A percentile compares a stretch with the other conserved stretches of the same genome.
These are phyloP conservation scores for Mustela erminea DNA, from an alignment of 2,797 vertebrate species.

Conservation along the genomic window DNA sequence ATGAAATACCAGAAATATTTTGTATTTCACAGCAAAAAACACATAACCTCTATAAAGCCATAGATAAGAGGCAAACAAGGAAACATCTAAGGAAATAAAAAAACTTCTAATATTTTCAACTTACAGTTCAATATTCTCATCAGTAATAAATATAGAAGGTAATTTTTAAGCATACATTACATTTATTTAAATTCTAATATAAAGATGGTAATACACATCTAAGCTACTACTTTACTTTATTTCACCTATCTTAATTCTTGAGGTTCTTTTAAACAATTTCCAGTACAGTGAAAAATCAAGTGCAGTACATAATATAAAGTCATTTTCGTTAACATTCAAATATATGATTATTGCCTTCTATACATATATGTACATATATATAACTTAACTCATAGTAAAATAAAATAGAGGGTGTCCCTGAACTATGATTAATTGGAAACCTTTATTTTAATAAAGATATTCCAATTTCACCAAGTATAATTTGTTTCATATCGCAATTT, in stretches of 20 bases:
- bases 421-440: background rate
- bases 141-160: background rate
- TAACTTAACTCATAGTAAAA: background rate
- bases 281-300: background rate
- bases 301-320: background rate
- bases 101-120: background rate
- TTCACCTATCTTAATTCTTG: conserved; percentile 1
- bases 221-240: background rate
- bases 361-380: background rate
- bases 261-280: conserved; percentile 44
- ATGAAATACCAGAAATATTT: background rate
- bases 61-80: background rate
- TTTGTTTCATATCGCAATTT: background rate
- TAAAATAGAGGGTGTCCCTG: background rate
- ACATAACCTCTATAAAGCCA: background rate
- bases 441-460: conserved; percentile 40
- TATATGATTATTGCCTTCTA: background rate
- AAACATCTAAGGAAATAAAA: background rate
- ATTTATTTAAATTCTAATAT: conserved; percentile 44
- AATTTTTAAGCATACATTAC: conserved; percentile 12
- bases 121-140: background rate
- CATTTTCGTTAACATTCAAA: conserved; percentile 13
- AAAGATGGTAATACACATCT: conserved; percentile 34
- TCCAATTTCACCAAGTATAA: background rate
- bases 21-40: conserved; percentile 60